Evolutionary conservation across 2,797 vertebrate species (phyloP), one percentile per base, ranked within the genome.

Genomic region (Cetoscarus ocellatus): DNA sequence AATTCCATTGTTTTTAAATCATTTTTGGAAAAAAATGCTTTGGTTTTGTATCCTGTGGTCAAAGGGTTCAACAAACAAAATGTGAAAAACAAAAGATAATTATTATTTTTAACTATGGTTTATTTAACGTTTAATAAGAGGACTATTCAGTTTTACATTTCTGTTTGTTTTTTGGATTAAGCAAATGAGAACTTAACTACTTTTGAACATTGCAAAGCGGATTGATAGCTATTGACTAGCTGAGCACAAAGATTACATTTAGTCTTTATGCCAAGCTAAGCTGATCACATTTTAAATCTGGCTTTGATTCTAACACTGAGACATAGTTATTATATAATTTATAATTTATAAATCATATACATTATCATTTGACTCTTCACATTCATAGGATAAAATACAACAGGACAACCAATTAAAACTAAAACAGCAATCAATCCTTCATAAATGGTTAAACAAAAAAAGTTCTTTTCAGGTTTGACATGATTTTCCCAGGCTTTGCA

Each of bases 401-500:
- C 43, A 13, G 2, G 12, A 44, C 10, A 43, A 43, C 12, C 10
- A 43, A 13, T 27, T 27, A 39, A 39, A 39, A 39, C 7, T 39
- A 39, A 39, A 39, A 39, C 1, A 39, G 38, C 7, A 39, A 38
- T 5, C 5, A 38, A 39, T 39, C 9, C 38, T 7, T 7, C 38
- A 3, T 10, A 10, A 43, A 43, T 43, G 40, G 1, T 11, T 11
- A 43, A 43, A 12, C 40, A 43, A 10, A 43, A 54, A 17, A 5
- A 42, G 10, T 54, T 38, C 54, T 57, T 27, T 27, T 27, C 27
- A 27, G 27, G 27, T 27, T 27, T 27, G 27, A 15, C 7, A 15
- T 35, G 17, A 38, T 47, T 69, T 77, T 75, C 61, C 44, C 48
- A 40, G 38, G 38, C 35, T 67, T 34, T 40, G 38, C 7, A 39